Evolutionary conservation across 1,140 invertebrate species (phyloP).

Genomic region (Pseudachorutes palmiensis): DNA sequence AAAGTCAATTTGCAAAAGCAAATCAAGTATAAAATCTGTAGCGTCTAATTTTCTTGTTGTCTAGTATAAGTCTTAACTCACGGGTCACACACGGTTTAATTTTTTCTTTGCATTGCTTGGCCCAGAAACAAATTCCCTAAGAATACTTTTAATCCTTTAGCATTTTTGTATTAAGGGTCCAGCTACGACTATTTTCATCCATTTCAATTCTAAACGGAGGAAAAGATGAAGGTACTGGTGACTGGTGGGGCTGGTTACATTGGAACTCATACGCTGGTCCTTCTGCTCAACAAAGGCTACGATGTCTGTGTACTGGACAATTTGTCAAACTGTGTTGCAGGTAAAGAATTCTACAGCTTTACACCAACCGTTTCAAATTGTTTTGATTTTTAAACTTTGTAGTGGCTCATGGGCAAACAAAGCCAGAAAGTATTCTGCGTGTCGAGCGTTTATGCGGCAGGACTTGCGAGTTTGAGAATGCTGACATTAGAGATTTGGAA

Average conservation of each 20-base stretch:
- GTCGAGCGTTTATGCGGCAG: conserved; percentile 74
- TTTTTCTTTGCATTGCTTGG: no score
- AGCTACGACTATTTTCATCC: no score
- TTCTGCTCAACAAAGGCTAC: conserved; percentile 67
- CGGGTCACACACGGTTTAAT: no score
- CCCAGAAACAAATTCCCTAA: no score
- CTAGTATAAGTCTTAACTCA: no score
- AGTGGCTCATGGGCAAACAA: conserved; percentile 36
- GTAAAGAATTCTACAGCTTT: conserved; percentile 41
- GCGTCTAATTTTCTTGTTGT: no score
- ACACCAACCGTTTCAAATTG: background rate
- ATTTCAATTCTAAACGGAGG: no score
- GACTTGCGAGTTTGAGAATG: conserved; percentile 62
- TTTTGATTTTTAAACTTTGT: conserved; percentile 7
- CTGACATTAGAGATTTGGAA: conserved; percentile 63
- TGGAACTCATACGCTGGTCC: conserved; percentile 85
- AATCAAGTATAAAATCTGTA: no score
- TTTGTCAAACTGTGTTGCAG: conserved; percentile 62
- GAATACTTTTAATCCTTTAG: no score
- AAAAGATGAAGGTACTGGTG: conserved; percentile 54
- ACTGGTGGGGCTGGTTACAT: conserved; percentile 97
- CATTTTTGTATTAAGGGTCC: no score
- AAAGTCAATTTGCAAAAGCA: no score
- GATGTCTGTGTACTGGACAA: conserved; percentile 82
- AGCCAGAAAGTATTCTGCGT: conserved; percentile 66